Evolutionary conservation across 1,140 invertebrate genomes (phyloP).

Genomic region (Camponotus floridanus): DNA sequence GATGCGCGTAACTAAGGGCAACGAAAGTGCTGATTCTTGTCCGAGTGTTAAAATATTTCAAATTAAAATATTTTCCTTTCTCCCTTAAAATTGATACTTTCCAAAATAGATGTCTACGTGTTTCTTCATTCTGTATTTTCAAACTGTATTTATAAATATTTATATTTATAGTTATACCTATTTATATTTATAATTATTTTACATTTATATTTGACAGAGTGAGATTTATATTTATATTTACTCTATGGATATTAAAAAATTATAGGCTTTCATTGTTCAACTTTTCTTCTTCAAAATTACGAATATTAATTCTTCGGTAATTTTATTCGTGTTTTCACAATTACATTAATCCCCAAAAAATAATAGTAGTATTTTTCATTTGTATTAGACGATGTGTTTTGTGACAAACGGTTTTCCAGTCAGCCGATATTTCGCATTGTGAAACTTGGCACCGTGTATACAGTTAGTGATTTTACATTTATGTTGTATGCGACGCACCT

Average conservation of each 20-base stretch:
- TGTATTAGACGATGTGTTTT: slow-evolving; percentile 49
- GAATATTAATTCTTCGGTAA: neutral
- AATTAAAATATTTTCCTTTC: neutral
- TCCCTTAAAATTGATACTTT: slow-evolving; percentile 15
- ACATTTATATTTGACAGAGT: neutral
- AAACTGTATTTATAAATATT: slow-evolving; percentile 13
- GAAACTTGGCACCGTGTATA: slow-evolving; percentile 42
- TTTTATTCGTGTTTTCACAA: neutral
- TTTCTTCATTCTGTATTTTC: neutral
- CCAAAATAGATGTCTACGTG: neutral
- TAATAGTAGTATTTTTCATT: slow-evolving; percentile 1
- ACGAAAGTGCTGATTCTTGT: slow-evolving; percentile 48
- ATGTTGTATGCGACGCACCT: slow-evolving; percentile 11
- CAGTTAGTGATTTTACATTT: slow-evolving; percentile 43
- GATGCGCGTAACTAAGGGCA: slow-evolving; percentile 61
- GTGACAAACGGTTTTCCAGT: slow-evolving; percentile 31
- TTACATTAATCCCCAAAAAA: slow-evolving; percentile 18
- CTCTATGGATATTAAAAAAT: slow-evolving; percentile 17
- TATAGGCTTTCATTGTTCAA: neutral
- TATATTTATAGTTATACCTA: slow-evolving; percentile 2
- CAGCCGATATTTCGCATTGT: slow-evolving; percentile 52
- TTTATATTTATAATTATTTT: neutral
- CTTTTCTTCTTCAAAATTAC: slow-evolving; percentile 11
- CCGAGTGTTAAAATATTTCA: neutral
- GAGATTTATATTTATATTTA: slow-evolving; percentile 22